Evolutionary conservation across 2,113 vertebrate species (phyloP).

Genomic region (Ahaetulla prasina): DNA sequence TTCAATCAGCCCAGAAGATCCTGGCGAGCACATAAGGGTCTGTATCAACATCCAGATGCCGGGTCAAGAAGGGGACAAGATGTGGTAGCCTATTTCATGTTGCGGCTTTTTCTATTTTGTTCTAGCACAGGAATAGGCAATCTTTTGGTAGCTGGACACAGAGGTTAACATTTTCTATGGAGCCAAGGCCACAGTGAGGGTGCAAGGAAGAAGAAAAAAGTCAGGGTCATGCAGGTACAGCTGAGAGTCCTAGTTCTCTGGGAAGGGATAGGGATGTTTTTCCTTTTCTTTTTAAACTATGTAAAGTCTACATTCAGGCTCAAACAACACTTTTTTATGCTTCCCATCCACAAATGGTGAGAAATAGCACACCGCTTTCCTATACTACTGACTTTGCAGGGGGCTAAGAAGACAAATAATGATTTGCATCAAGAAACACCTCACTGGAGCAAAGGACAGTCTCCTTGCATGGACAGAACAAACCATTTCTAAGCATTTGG

Average conservation of each 20-base stretch:
- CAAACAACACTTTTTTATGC: not conserved
- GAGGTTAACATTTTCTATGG: not conserved
- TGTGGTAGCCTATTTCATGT: not conserved
- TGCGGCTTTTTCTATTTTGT: not conserved
- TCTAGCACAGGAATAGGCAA: not conserved
- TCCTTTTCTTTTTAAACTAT: not conserved
- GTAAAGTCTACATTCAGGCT: not conserved
- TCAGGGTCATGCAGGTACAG: not conserved
- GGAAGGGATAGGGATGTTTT: not conserved
- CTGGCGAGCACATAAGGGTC: not conserved
- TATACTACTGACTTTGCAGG: not conserved
- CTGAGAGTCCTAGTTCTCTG: not conserved
- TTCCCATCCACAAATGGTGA: not conserved
- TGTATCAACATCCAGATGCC: not conserved
- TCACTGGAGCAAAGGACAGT: not conserved
- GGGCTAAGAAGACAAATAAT: not conserved
- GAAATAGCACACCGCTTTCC: not conserved
- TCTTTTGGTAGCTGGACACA: not conserved
- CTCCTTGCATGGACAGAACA: not conserved
- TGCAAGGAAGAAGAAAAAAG: not conserved
- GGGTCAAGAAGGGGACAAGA: not conserved
- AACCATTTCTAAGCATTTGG: not conserved
- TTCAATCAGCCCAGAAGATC: not conserved
- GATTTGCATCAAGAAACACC: not conserved
- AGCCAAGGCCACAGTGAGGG: not conserved